Conservation (phyloP, 1,140 invertebrate genomes). For the Nilaparvata lugens region DNA sequence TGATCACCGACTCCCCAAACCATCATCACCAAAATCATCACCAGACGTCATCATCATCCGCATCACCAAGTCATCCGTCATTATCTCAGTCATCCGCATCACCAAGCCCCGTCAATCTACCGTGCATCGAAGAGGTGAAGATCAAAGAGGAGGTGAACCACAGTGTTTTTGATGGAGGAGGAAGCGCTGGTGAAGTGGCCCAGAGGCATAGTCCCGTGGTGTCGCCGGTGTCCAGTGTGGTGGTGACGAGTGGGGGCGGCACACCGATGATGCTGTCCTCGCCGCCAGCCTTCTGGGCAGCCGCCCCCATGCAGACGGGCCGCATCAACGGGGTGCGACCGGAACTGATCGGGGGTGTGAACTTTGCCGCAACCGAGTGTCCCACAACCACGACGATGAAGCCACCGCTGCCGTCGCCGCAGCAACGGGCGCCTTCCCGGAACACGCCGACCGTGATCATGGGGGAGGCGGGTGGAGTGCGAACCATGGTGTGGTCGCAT, state of each 20-base stretch:
- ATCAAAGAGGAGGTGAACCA: conserved; percentile 41
- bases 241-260: not conserved
- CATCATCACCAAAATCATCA: too few relatives aligned
- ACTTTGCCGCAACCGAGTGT: conserved; percentile 29
- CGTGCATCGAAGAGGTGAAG: conserved; percentile 34
- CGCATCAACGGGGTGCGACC: conserved; percentile 67
- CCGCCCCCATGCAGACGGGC: conserved; percentile 37
- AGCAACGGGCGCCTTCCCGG: conserved; percentile 36
- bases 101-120: conserved; percentile 23
- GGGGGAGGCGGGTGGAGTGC: conserved; percentile 80
- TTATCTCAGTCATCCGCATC: conserved; percentile 30
- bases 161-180: conserved; percentile 44
- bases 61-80: conserved; percentile 28
- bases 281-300: not conserved
- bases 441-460: conserved; percentile 76
- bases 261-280: not conserved
- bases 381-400: conserved; percentile 36
- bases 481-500: conserved; percentile 85
- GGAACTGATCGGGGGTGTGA: conserved; percentile 57
- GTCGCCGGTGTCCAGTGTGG: not conserved
- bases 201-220: not conserved
- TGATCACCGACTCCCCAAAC: not conserved
- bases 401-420: conserved; percentile 46
- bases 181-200: conserved; percentile 15
- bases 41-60: conserved; percentile 33